Percentiles rank a stretch among this genome's conserved stretches.
Conservation (phyloP, 2,797 vertebrate genomes). For the Etheostoma perlongum region DNA sequence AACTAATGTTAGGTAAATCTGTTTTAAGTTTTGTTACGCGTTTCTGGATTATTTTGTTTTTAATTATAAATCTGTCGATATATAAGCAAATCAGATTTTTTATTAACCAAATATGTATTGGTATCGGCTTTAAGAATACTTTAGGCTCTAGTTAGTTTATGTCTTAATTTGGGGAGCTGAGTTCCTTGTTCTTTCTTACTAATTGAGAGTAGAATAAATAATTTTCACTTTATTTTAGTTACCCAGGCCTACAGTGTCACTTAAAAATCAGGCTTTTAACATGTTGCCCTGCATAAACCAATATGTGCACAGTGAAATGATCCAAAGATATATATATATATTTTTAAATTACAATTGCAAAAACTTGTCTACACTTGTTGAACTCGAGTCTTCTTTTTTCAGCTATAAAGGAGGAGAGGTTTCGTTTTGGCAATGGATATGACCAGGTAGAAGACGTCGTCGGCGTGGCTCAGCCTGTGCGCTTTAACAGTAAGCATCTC, state of each 20-base stretch:
- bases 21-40: too few relatives aligned
- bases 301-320: not conserved
- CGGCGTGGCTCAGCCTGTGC: constrained; percentile 93
- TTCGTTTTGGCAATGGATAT: constrained; percentile 82
- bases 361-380: not conserved
- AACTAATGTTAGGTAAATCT: too few relatives aligned
- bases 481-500: constrained; percentile 93
- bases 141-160: not conserved
- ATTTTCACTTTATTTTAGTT: constrained; percentile 9
- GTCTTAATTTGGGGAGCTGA: not conserved
- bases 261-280: constrained; percentile 9
- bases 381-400: not conserved
- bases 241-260: not conserved
- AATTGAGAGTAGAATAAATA: not conserved
- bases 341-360: not conserved
- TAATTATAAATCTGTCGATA: too few relatives aligned
- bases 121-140: too few relatives aligned
- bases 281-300: constrained; percentile 17
- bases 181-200: not conserved
- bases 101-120: too few relatives aligned
- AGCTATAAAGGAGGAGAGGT: constrained; percentile 85
- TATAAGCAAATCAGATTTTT: too few relatives aligned
- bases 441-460: constrained; percentile 88
- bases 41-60: too few relatives aligned
- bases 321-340: not conserved